phyloP scores from a whole-genome alignment of 2,113 vertebrate species.

The Erpornis zantholeuca region DNA sequence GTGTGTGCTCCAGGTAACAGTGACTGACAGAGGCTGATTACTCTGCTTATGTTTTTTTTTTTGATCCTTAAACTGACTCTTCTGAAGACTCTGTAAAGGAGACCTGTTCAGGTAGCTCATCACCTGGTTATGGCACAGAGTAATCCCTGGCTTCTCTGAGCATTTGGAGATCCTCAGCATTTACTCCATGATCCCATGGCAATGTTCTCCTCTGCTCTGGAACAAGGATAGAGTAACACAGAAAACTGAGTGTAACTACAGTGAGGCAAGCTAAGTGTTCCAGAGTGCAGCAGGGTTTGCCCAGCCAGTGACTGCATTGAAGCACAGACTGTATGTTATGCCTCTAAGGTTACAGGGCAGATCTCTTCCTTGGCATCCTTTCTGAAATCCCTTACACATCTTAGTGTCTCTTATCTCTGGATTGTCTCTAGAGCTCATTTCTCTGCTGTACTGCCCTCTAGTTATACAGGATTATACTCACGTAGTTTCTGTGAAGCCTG shows the following conservation, averaged over 20 bases:
- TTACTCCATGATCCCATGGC: background rate
- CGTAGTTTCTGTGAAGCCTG: background rate
- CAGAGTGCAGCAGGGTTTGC: background rate
- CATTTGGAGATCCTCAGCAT: background rate
- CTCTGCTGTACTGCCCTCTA: background rate
- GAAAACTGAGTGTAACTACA: background rate
- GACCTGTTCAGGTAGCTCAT: background rate
- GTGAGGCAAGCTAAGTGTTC: background rate
- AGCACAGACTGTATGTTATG: background rate
- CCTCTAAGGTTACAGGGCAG: background rate
- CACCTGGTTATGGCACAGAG: background rate
- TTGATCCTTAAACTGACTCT: background rate
- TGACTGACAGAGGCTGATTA: background rate
- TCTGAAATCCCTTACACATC: background rate
- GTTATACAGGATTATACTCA: background rate
- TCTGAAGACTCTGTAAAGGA: background rate
- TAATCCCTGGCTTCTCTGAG: background rate
- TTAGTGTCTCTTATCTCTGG: background rate
- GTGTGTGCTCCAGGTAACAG: background rate
- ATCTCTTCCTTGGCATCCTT: background rate
- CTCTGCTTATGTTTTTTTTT: background rate
- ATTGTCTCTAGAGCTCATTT: background rate
- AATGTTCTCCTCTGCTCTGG: background rate
- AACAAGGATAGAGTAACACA: background rate
- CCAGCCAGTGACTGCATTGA: background rate